Evolutionary conservation across 2,113 vertebrate species (phyloP), one percentile per base, ranked within the genome.

Genomic region (Caloenas nicobarica): DNA sequence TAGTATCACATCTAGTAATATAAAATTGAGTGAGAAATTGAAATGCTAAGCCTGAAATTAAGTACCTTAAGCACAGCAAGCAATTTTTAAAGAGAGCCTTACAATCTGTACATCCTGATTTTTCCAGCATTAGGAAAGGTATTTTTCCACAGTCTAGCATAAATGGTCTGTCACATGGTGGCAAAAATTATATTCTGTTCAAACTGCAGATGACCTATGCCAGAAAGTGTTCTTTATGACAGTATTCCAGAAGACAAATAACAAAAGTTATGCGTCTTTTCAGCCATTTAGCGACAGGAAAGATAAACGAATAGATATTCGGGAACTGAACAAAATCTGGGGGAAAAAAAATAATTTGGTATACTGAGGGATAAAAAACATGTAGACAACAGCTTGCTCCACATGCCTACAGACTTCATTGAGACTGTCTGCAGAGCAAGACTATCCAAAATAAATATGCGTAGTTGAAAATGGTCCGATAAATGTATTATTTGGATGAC

Each of bases 61-160:
- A 48, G 40, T 31, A 68, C 57, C 51, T 93, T 46, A 57, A 70
- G 60, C 29, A 50, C 7, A 73, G 26, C 21, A 88, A 81, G 58
- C 62, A 16, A 87, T 80, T 90, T 64, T 64, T 69, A 83, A 62
- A 93, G 40, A 96, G 13, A 89, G 38, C 16, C 61, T 82, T 89
- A 80, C 5, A 8, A 77, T 70, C 40, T 24, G 23, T 44, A 13
- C 29, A 36, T 44, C 89, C 57, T 73, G 56, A 28, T 83, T 91
- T 91, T 95, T 91, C 60, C 70, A 91, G 58, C 18, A 91, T 92
- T 10, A 91, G 40, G 44, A 62, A 95, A 91, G 79, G 10, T 70
- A 31, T 53, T 86, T 79, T 96, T 81, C 44, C 36, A 85, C 42
- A 65, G 44, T 51, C 53, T 86, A 42, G n/a, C 53, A 86, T 40